These are phyloP conservation scores for Thalassoma bifasciatum DNA, from an alignment of 2,113 vertebrate species.

Conservation along the genomic window DNA sequence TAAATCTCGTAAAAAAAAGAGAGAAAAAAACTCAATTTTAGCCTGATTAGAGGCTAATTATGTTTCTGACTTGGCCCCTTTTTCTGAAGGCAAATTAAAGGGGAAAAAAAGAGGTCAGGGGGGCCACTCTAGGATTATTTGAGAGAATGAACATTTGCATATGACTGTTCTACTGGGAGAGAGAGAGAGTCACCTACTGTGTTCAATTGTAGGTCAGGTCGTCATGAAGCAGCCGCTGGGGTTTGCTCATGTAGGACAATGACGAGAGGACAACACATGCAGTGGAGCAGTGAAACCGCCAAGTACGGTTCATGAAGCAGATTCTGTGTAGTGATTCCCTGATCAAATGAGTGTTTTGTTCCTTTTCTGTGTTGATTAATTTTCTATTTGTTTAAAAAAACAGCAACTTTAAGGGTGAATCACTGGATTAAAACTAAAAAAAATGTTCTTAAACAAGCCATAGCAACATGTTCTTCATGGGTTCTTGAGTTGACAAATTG, in stretches of 20 bases:
- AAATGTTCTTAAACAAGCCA: not conserved
- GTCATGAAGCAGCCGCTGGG: conserved; percentile 25
- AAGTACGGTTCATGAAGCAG: not conserved
- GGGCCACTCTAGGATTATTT: not conserved
- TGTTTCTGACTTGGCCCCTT: conserved; percentile 5
- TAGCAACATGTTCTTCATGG: not conserved
- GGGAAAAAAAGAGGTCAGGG: conserved; percentile 22
- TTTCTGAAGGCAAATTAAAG: not conserved
- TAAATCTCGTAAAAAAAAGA: not conserved
- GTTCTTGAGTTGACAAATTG: conserved; percentile 18
- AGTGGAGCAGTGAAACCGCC: not conserved
- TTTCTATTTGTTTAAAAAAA: not conserved
- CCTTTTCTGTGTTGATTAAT: not conserved
- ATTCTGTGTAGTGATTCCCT: not conserved
- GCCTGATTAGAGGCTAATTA: not conserved
- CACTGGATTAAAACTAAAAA: not conserved
- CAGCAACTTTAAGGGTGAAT: not conserved
- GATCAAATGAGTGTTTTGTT: not conserved
- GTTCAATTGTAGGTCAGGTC: conserved; percentile 47
- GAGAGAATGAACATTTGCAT: conserved; percentile 11
- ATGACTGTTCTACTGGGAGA: conserved; percentile 13
- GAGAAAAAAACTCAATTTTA: too few relatives aligned
- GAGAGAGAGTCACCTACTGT: conserved; percentile 15
- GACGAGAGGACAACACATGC: conserved; percentile 16
- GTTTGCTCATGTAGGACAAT: conserved; percentile 42